phyloP scores from a whole-genome alignment of 2,113 vertebrate species.

The Pica pica region DNA sequence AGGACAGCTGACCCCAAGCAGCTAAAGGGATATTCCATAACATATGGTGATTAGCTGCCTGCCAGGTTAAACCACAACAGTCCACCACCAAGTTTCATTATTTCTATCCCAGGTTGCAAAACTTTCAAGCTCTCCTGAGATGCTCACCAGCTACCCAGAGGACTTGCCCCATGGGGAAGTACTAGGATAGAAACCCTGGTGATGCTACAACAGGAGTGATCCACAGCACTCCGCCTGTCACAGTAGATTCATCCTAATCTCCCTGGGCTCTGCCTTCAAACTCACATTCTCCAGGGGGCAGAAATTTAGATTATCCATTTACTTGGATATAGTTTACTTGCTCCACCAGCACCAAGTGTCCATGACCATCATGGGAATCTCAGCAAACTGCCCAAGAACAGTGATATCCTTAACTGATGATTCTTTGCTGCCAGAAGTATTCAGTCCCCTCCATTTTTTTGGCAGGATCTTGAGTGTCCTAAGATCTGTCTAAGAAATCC shows the following conservation, averaged over 20 bases:
- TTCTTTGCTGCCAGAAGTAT: not conserved
- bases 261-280: not conserved
- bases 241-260: not conserved
- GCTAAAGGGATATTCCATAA: not conserved
- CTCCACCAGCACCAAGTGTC: not conserved
- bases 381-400: not conserved
- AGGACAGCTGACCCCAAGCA: not conserved
- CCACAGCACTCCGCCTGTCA: not conserved
- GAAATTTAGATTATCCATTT: not conserved
- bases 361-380: not conserved
- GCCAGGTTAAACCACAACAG: not conserved
- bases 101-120: not conserved
- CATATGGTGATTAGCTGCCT: not conserved
- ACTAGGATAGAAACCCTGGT: not conserved
- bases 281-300: not conserved
- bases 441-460: not conserved
- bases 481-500: not conserved
- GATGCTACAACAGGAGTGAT: not conserved
- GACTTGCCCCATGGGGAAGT: rapidly evolving
- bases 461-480: not conserved
- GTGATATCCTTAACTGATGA: not conserved
- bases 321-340: not conserved
- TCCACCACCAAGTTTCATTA: not conserved
- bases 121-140: not conserved
- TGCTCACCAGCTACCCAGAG: not conserved